Base-by-base conservation (phyloP, 1,140 invertebrate species). In the Oryctes rhinoceros region DNA sequence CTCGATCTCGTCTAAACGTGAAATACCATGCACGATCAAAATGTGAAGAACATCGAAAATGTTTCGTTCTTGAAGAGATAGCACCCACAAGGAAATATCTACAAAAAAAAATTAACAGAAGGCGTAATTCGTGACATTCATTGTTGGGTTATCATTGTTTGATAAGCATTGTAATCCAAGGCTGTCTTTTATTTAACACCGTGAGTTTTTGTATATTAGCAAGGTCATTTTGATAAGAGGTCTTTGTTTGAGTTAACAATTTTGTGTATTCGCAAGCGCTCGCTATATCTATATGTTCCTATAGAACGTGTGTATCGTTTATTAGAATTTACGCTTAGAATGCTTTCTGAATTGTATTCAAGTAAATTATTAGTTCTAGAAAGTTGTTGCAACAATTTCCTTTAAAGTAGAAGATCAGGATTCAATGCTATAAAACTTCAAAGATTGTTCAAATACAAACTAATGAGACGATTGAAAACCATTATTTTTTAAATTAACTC, bases 111-210 rank as follows among this genome's bases (percentile, higher is more conserved):
- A 6, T 0, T 6, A 59, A 59, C 15, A 18, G 18, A 53, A 59
- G n/a, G 18, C 53, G 15, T 18, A n/a, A 59, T 59, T 59, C 15
- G 18, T 18, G 53, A 59, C 53, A 71, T 71, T 71, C 65, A 71
- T 24, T 71, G 65, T 35, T 35, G 35, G 24, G 5, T 35, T 71
- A 71, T 71, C 65, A 30, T 4, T 24, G 35, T 3, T 20, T 24
- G 65, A 71, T 71, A 71, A 71, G 65, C 35, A 71, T 71, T 71
- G 11, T 37, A 4, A 15, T 71, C 6, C 65, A 71, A 71, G 65
- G 65, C 11, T 71, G 65, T 24, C 65, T 24, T 71, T 71, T 71
- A 35, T 71, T 71, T 9, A 71, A 71, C 10, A 71, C 6, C 24
- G 37, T 30, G 35, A 30, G 7, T 71, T 71, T 71, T 71, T 71